Percentiles rank a stretch among this genome's conserved stretches.
Evolutionary conservation across 2,113 vertebrate species (phyloP).

Genomic region (Psammodynastes pulverulentus): DNA sequence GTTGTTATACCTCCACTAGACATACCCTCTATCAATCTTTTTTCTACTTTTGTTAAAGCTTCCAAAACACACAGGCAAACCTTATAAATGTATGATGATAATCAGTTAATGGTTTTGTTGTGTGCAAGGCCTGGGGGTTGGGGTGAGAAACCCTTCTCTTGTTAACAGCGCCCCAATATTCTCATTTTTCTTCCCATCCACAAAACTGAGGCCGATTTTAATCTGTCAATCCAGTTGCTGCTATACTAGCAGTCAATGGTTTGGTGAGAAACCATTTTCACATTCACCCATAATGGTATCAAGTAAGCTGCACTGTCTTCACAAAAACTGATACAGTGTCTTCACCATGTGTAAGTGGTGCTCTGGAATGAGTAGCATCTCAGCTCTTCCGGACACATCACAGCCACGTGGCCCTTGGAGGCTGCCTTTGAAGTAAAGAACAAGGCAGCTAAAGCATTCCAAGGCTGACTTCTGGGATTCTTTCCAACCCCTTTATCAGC

Average conservation of each 20-base stretch:
- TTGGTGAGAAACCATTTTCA: not conserved
- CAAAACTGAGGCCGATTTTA: not conserved
- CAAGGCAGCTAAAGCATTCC: not conserved
- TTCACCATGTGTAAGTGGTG: not conserved
- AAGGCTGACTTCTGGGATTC: not conserved
- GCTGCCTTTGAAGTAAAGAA: not conserved
- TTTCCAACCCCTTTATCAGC: not conserved
- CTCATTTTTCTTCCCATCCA: not conserved
- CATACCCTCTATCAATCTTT: not conserved
- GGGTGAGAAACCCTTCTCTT: not conserved
- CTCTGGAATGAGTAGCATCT: not conserved
- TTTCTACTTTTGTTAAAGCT: not conserved
- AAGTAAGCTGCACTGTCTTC: not conserved
- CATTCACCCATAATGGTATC: not conserved
- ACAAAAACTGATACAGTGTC: not conserved
- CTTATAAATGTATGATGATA: not conserved
- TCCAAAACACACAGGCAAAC: not conserved
- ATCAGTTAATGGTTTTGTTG: not conserved
- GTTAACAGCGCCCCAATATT: not conserved
- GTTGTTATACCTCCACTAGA: not conserved
- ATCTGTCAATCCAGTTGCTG: not conserved
- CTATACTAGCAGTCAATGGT: not conserved
- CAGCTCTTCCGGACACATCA: not conserved
- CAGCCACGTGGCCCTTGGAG: not conserved
- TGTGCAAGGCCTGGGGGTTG: not conserved